Percentiles rank a stretch among this genome's conserved stretches.
Conservation (phyloP, 2,797 vertebrate genomes). For the Buceros bicornis region DNA sequence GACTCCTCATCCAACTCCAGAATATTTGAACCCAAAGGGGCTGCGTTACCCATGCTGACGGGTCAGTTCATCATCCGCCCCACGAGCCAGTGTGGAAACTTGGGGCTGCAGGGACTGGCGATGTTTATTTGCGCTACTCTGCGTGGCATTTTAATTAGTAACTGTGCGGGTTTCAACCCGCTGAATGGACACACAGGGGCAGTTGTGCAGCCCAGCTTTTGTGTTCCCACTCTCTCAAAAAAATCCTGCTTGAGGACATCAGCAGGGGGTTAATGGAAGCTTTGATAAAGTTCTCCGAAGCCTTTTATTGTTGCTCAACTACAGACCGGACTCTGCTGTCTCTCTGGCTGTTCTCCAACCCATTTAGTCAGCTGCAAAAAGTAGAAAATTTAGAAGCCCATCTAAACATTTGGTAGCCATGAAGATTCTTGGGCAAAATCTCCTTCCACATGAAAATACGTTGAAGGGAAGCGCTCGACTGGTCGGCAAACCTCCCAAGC, state of each 20-base stretch:
- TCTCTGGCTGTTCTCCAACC: constrained; percentile 61
- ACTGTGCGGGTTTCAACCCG: constrained; percentile 67
- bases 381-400: constrained; percentile 46
- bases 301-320: constrained; percentile 75
- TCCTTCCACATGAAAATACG: background rate
- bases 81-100: background rate
- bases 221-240: constrained; percentile 55
- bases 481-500: background rate
- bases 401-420: constrained; percentile 4
- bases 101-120: background rate
- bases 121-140: constrained; percentile 49
- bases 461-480: background rate
- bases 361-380: constrained; percentile 55
- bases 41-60: background rate
- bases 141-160: constrained; percentile 73
- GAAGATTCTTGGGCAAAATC: background rate
- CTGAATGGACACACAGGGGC: constrained; percentile 70
- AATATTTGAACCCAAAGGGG: background rate
- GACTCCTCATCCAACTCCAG: background rate
- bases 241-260: constrained; percentile 71
- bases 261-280: constrained; percentile 76
- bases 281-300: constrained; percentile 77
- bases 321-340: constrained; percentile 57
- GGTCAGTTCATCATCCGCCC: background rate
- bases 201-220: constrained; percentile 69